A percentile compares a stretch with the other conserved stretches of the same genome.
Conservation (phyloP, 2,888 invertebrate genomes). For the Aelia acuminata region DNA sequence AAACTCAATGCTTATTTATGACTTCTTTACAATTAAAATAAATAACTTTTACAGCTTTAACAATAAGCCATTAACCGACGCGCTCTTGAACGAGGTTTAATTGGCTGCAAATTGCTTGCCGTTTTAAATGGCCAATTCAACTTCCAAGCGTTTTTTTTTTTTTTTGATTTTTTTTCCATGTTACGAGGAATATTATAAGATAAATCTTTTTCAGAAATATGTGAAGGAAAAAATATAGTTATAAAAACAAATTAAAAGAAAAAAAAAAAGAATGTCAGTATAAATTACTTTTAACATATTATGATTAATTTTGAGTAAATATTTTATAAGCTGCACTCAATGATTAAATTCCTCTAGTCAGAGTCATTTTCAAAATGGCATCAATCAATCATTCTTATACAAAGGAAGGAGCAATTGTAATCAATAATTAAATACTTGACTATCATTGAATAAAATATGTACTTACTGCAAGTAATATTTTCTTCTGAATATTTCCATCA, state of each 20-base stretch:
- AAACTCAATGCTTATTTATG: slow-evolving; percentile 11
- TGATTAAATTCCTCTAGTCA: neutral
- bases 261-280: neutral
- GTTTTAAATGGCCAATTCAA: neutral
- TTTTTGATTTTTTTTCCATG: too few species aligned
- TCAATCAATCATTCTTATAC: neutral
- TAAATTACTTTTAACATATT: neutral
- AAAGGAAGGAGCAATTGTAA: neutral
- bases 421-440: neutral
- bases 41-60: slow-evolving; percentile 11
- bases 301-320: slow-evolving; percentile 24
- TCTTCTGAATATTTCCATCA: too few species aligned
- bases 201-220: neutral
- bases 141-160: neutral
- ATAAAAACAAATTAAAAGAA: too few species aligned
- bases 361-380: neutral
- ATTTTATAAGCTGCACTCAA: neutral
- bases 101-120: neutral
- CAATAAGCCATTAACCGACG: slow-evolving; percentile 25
- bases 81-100: neutral
- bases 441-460: neutral
- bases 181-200: neutral
- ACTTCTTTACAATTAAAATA: neutral
- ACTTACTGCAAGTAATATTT: too few species aligned
- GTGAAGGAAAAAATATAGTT: neutral